Percentiles rank a stretch among this genome's conserved stretches.
Evolutionary conservation across 2,888 invertebrate genomes (phyloP).

Genomic region (Lycophotia porphyrea): DNA sequence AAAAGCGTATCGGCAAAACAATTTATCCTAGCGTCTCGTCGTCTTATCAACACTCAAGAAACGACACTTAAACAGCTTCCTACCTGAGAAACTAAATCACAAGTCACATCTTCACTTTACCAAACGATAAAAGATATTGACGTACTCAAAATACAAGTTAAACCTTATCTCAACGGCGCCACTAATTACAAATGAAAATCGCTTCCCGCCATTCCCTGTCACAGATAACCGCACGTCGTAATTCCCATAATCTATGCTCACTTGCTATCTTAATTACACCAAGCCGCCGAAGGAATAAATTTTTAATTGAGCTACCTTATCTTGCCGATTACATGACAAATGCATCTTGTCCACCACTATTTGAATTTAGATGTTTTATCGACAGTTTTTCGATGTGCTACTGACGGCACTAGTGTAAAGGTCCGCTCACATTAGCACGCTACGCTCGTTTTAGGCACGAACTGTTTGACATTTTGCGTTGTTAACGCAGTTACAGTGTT

Average conservation of each 20-base stretch:
- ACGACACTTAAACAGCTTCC: conserved; percentile 26
- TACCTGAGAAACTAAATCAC: conserved; percentile 34
- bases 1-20: neutral
- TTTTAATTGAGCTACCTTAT: conserved; percentile 80
- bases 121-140: conserved; percentile 65
- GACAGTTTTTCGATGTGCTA: conserved; percentile 57
- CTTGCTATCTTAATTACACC: conserved; percentile 81
- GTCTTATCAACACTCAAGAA: conserved; percentile 32
- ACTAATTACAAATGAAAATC: conserved; percentile 84
- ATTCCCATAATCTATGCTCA: conserved; percentile 76
- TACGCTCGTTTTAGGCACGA: conserved; percentile 61
- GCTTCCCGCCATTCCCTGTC: conserved; percentile 77
- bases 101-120: conserved; percentile 47
- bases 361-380: conserved; percentile 66
- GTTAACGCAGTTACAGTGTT: conserved; percentile 55
- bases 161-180: conserved; percentile 70
- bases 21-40: neutral
- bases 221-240: conserved; percentile 76
- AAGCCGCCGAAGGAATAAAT: conserved; percentile 75
- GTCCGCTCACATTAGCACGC: conserved; percentile 63
- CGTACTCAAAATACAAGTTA: conserved; percentile 67
- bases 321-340: conserved; percentile 76
- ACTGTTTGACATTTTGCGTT: conserved; percentile 63
- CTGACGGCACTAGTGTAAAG: conserved; percentile 57
- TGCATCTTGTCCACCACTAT: conserved; percentile 68